Base-by-base conservation (phyloP, 2,888 invertebrate genomes). In the Pomacea canaliculata region DNA sequence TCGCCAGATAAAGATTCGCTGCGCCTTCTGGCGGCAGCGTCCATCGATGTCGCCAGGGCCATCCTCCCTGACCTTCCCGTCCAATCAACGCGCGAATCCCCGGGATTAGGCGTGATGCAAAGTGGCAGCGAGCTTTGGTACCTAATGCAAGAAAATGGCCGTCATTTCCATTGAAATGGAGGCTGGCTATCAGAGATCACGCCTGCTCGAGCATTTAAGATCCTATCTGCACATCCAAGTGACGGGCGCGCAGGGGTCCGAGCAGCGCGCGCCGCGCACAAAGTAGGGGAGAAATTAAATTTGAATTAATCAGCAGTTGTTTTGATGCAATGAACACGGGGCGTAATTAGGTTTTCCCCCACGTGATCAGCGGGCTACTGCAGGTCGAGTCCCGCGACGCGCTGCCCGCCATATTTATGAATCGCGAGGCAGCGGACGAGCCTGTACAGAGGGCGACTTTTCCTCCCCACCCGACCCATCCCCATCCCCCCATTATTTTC, bases 301-400 rank as follows among this genome's bases (percentile, higher is more conserved):
- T 83, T 84, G 85, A 85, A 85, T 85, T 85, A 84, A 85, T 85
- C 85, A 85, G 84, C 84, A 83, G 81, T 81, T 82, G 81, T 77
- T 78, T 79, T 81, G 80, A 80, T 80, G 79, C 74, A 78, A 81
- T 81, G 81, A 80, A 80, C 80, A 79, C 78, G 77, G 51, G 72
- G 63, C 68, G 77, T 78, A 79, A 79, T 80, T 80, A 80, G 76
- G 76, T 80, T 73, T 78, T 78, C 82, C 81, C 79, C 79, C 81
- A 80, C 75, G 74, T 75, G 75, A 74, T 71, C 71, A 72, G 75
- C 75, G 75, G 27, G 70, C 75, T 74, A 68, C 69, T 65, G 59
- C 72, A 71, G 77, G 76, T 74, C 77, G 79, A n/a, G 60, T 46
- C 74, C 19, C 63, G 16, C 13, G 69, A 56, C 56, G 56, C 67